These are phyloP conservation scores for Picathartes gymnocephalus DNA, from an alignment of 2,113 vertebrate genomes.

Conservation along the genomic window DNA sequence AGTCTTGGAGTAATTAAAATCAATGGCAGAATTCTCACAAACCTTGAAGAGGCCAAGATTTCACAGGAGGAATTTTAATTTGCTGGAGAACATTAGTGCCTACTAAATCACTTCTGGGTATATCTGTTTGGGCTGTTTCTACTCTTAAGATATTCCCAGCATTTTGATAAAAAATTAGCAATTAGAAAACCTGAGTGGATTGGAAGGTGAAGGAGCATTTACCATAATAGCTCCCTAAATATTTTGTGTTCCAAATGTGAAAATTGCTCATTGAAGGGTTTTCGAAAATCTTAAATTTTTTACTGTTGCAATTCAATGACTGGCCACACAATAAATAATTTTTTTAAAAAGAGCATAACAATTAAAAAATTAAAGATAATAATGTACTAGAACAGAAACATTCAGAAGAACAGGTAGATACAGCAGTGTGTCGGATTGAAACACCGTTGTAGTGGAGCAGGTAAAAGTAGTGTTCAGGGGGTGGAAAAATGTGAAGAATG, in stretches of 20 bases:
- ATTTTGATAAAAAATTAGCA: neutral
- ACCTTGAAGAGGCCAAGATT: neutral
- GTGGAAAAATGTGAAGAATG: neutral
- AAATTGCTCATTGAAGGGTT: neutral
- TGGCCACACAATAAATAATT: neutral
- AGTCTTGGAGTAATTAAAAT: neutral
- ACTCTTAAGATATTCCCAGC: neutral
- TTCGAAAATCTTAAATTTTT: neutral
- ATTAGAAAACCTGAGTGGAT: neutral
- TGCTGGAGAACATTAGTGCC: neutral
- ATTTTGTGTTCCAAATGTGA: neutral
- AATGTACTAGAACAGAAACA: neutral
- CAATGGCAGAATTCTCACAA: neutral
- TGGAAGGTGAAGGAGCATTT: neutral
- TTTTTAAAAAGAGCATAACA: neutral
- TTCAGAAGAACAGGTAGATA: neutral
- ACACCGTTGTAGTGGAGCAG: neutral
- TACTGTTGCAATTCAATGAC: neutral
- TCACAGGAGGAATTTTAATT: neutral
- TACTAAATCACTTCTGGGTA: neutral
- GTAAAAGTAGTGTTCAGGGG: neutral
- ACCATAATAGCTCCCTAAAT: neutral
- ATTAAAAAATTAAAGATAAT: neutral
- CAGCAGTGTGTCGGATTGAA: rapidly evolving
- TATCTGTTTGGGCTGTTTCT: neutral